phyloP scores from a whole-genome alignment of 2,113 vertebrate genomes.

The Smithornis capensis region DNA sequence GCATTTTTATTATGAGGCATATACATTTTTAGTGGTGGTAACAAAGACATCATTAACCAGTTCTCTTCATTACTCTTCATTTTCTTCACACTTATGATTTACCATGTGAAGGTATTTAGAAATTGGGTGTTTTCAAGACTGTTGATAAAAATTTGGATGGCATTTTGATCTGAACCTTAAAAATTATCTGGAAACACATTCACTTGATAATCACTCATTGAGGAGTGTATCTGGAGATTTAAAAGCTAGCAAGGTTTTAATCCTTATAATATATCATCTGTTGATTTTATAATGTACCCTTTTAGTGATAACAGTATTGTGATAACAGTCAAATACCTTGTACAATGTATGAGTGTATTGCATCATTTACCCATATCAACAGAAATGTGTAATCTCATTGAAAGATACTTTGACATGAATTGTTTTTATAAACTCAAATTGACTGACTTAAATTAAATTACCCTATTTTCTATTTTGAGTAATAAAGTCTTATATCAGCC shows the following conservation, averaged over 20 bases:
- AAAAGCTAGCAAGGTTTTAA: neutral
- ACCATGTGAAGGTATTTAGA: neutral
- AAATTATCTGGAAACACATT: neutral
- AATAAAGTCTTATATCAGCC: neutral
- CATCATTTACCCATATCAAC: neutral
- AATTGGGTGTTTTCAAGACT: neutral
- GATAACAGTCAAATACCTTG: neutral
- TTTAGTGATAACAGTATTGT: neutral
- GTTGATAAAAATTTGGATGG: neutral
- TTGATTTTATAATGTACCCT: neutral
- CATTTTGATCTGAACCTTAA: neutral
- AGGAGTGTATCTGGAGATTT: neutral
- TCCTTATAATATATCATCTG: neutral
- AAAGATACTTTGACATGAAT: constrained; percentile 1
- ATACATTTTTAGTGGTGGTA: neutral
- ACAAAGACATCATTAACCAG: neutral
- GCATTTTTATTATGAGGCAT: neutral
- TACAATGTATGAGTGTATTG: neutral
- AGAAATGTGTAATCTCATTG: neutral
- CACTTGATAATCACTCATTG: neutral
- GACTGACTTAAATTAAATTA: constrained; percentile 23
- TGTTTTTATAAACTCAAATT: neutral
- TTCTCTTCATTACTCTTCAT: neutral
- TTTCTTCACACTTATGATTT: neutral
- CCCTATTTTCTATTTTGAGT: neutral